A percentile compares a stretch with the other conserved stretches of the same genome.
phyloP scores from a whole-genome alignment of 2,888 invertebrate genomes.

The Panopea generosa region DNA sequence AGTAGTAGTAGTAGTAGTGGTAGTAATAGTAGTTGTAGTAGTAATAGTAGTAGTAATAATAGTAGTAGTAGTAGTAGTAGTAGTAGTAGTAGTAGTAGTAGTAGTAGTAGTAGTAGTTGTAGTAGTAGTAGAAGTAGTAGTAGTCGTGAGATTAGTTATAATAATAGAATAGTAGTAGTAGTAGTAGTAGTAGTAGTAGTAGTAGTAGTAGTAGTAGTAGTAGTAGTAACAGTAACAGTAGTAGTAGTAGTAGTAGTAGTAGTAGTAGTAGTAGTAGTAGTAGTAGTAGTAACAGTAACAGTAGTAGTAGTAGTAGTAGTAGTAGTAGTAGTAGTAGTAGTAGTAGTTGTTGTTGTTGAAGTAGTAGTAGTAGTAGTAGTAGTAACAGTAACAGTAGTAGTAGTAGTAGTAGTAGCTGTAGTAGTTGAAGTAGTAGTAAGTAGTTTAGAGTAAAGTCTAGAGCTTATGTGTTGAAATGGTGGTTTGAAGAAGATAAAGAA shows the following conservation, averaged over 20 bases:
- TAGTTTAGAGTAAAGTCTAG: too few species aligned
- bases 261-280: conserved; percentile 7
- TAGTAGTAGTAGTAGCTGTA: conserved; percentile 10
- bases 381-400: not conserved
- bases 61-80: not conserved
- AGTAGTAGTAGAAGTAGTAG: conserved; percentile 5
- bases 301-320: not conserved
- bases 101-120: conserved; percentile 12
- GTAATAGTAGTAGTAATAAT: not conserved
- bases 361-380: not conserved
- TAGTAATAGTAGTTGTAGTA: too few species aligned
- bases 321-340: not conserved
- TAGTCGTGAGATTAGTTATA: too few species aligned
- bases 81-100: not conserved
- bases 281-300: conserved; percentile 6
- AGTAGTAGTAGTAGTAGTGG: too few species aligned
- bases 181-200: not conserved
- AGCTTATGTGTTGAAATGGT: too few species aligned
- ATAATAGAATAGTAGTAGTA: too few species aligned
- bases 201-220: not conserved
- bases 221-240: not conserved
- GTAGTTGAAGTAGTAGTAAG: not conserved
- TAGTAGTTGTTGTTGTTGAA: not conserved
- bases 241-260: not conserved
- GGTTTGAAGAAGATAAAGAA: too few species aligned